Conservation (phyloP, 64 coral and sea anemone species). For the Dendrophyllia cribrosa region DNA sequence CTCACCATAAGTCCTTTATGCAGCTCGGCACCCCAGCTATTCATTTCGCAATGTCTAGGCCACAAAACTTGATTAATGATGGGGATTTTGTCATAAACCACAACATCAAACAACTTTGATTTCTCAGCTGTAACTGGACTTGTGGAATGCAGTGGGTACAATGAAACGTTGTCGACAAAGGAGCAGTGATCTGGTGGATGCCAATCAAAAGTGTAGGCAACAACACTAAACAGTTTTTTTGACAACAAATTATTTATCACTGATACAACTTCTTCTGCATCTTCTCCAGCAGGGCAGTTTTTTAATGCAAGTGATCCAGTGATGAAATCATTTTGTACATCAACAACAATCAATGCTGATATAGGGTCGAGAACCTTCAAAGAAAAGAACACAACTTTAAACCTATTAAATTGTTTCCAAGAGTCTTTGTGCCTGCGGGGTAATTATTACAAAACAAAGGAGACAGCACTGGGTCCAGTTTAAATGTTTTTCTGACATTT, state of each 20-base stretch:
- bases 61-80: constrained; percentile 82
- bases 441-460: too few species aligned
- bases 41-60: constrained; percentile 83
- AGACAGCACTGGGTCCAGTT: too few species aligned
- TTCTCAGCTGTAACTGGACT: constrained; percentile 63
- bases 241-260: constrained; percentile 75
- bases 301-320: constrained; percentile 81
- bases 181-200: constrained; percentile 92
- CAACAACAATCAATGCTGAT: constrained; percentile 78
- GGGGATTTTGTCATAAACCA: constrained; percentile 67
- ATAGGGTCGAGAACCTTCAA: constrained; percentile 44
- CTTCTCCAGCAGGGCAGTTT: constrained; percentile 67
- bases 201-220: constrained; percentile 90
- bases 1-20: constrained; percentile 86
- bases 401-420: too few species aligned
- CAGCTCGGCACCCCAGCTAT: constrained; percentile 88
- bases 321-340: constrained; percentile 98
- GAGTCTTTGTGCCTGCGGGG: too few species aligned
- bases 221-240: constrained; percentile 61
- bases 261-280: constrained; percentile 81
- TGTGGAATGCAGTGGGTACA: constrained; percentile 75
- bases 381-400: constrained; percentile 15
- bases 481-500: too few species aligned
- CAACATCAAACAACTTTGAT: constrained; percentile 83
- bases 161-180: constrained; percentile 77